These are phyloP conservation scores for Synanthedon formicaeformis DNA, from an alignment of 2,888 invertebrate genomes.

Conservation along the genomic window DNA sequence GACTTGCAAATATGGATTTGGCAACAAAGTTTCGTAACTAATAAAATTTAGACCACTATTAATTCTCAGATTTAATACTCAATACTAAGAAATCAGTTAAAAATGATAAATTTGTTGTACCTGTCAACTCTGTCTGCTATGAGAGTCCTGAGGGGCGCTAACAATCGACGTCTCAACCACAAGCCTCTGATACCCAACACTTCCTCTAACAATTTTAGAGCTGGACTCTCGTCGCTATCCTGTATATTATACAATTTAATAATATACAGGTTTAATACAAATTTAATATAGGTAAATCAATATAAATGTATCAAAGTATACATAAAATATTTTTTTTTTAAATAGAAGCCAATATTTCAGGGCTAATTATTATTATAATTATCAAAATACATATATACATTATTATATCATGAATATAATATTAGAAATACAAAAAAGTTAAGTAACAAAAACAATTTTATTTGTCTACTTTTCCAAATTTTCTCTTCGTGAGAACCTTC, in stretches of 20 bases:
- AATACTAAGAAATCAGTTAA: slow-evolving; percentile 2
- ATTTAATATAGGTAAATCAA: not conserved
- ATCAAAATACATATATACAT: too few relatives aligned
- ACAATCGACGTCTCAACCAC: slow-evolving; percentile 47
- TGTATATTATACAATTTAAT: slow-evolving; percentile 15
- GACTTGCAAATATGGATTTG: not conserved
- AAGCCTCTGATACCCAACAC: slow-evolving; percentile 52
- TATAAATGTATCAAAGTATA: not conserved
- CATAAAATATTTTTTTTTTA: not conserved
- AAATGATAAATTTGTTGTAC: slow-evolving; percentile 15
- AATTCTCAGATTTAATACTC: too few relatives aligned
- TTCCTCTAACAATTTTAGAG: slow-evolving; percentile 49
- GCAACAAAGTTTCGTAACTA: not conserved
- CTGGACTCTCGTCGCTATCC: slow-evolving; percentile 57
- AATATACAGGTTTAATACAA: too few relatives aligned
- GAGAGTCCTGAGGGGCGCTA: slow-evolving; percentile 52
- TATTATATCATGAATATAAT: too few relatives aligned
- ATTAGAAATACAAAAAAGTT: too few relatives aligned
- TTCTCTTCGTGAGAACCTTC: too few relatives aligned
- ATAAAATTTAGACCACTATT: not conserved
- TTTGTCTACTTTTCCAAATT: too few relatives aligned
- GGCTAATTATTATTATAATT: too few relatives aligned
- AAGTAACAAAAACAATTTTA: too few relatives aligned
- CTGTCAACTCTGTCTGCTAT: slow-evolving; percentile 59
- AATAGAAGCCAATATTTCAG: too few relatives aligned